Base-by-base conservation (phyloP, 2,797 vertebrate genomes). In the Selene dorsalis region DNA sequence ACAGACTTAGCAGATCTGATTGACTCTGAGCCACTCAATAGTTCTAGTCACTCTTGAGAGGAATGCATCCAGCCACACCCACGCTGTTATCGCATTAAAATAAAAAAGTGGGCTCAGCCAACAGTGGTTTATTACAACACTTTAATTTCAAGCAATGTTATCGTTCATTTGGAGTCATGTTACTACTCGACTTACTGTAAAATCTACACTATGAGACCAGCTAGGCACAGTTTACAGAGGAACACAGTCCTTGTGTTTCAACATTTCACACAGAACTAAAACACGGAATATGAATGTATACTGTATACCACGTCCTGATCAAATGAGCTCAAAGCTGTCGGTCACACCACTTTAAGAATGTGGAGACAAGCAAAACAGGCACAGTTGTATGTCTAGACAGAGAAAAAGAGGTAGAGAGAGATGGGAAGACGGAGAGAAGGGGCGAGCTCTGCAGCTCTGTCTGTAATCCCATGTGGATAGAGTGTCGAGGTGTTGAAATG, bases 401-500 rank as follows among this genome's bases (percentile, higher is more conserved):
- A 73, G 64, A 62, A 56, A 73, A 53, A 39, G 38, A 65, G 50
- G 52, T 17, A 47, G 38, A 72, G 71, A 57, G 66, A 22, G 67
- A 68, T 26, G 38, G 63, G 61, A 38, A 70, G 69, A 67, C 22
- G 59, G 61, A 58, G 47, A 47, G 47, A 53, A 52, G 48, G 60
- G 38, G 72, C n/a, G 65, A 59, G 61, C 41, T 58, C 56, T 63
- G 60, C 55, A 39, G 79, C 43, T 82, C 80, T 66, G 86, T 60
- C 57, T 78, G 74, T 70, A 69, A 80, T 86, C 87, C 84, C 76
- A 6, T 68, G 84, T 80, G 84, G 87, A 86, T 88, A 73, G 74
- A 86, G 88, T 91, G 91, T 83, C 35, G 84, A 91, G 84, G 93
- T 92, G 91, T 90, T 93, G 92, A 94, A 92, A 94, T 67, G 64